Evolutionary conservation across 2,797 vertebrate species (phyloP), one percentile per base, ranked within the genome.

Genomic region (Clarias fuscus): DNA sequence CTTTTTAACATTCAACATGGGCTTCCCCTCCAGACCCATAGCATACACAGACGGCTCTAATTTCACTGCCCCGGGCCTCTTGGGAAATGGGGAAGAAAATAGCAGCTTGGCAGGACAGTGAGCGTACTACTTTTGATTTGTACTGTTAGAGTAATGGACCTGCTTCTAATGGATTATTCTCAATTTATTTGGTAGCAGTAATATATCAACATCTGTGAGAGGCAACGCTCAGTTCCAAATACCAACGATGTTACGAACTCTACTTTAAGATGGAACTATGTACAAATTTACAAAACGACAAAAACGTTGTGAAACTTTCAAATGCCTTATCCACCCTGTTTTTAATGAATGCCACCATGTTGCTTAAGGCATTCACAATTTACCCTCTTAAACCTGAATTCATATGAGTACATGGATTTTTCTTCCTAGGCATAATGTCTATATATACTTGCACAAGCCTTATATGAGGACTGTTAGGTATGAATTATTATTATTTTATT

Each of bases 61-160:
- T 85, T 88, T 87, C 83, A 75, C 61, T 68, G 70, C 62, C 62
- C 7, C 5, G 30, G 56, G 64, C 56, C 22, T 87, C 18, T 22
- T 33, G 53, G n/a, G n/a, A 37, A 48, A 72, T 11, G 53, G 22
- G 18, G 67, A 64, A 62, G 67, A 88, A 76, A 82, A 85, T 68
- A 40, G 79, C 48, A 64, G 59, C 77, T 67, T 58, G 56, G 37
- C 37, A 78, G 53, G 82, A 79, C 40, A 62, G 43, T 73, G 65
- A 27, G 65, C 33, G n/a, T 71, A 71, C 53, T 67, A 33, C 17
- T 27, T 24, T 73, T 3, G 4, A 43, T 81, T 62, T 48, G 15
- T 81, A 22, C 13, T 43, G 7, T 48, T 33, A 13, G 37, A 84
- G 82, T n/a, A 48, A 10, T 15, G 24, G 24, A 13, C 13, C 37